A percentile compares a stretch with the other conserved stretches of the same genome.
phyloP scores from a whole-genome alignment of 2,888 invertebrate genomes.

The Theristus sp. region DNA sequence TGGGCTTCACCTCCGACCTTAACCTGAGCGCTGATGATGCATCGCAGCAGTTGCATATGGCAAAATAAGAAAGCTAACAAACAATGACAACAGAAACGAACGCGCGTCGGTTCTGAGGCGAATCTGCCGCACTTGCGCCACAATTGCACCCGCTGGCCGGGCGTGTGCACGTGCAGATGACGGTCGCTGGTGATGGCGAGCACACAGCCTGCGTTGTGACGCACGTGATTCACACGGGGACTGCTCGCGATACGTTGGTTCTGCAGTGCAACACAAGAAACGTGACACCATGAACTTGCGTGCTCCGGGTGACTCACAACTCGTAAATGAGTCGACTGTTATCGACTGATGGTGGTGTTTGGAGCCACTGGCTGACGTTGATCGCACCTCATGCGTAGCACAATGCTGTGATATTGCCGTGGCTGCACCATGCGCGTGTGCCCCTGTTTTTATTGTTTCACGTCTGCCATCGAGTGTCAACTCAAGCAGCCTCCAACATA shows the following conservation, averaged over 20 bases:
- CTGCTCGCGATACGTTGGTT: not conserved
- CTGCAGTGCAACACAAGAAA: no score
- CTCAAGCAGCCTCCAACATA: no score
- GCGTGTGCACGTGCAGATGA: not conserved
- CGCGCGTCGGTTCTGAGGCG: not conserved
- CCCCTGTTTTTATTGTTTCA: no score
- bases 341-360: no score
- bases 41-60: not conserved
- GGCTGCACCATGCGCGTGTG: no score
- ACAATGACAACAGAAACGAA: not conserved
- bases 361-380: no score
- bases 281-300: not conserved
- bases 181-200: not conserved
- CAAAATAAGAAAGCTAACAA: not conserved
- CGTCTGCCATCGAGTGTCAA: no score
- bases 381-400: no score
- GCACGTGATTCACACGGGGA: not conserved
- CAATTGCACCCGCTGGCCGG: no score
- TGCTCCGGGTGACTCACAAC: not conserved
- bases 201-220: not conserved
- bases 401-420: no score
- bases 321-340: no score
- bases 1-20: no score
- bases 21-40: not conserved
- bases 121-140: not conserved